These are phyloP conservation scores for Lacanobia oleracea DNA, from an alignment of 2,888 invertebrate species.

Conservation along the genomic window DNA sequence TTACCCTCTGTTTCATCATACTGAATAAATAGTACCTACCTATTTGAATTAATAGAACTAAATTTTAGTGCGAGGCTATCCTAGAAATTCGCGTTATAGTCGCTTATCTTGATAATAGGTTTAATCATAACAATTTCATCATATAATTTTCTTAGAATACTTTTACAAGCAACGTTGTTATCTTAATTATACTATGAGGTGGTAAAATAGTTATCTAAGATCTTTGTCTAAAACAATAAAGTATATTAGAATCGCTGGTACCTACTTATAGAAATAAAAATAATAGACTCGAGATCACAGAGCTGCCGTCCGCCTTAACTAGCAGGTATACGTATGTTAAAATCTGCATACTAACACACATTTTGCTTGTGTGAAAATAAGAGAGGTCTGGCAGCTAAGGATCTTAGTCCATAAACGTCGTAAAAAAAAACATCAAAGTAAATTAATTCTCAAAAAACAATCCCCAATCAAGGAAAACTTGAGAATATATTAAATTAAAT, in stretches of 20 bases:
- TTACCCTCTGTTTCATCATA: slow-evolving; percentile 25
- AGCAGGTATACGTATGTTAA: no score
- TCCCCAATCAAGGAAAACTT: neutral
- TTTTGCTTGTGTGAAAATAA: no score
- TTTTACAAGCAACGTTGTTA: slow-evolving; percentile 23
- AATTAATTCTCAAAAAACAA: no score
- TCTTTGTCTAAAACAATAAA: slow-evolving; percentile 2
- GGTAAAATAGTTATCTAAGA: slow-evolving; percentile 28
- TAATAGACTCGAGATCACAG: no score
- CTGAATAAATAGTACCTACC: no score
- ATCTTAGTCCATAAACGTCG: no score
- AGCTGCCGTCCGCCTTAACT: no score
- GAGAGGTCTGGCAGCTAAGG: no score
- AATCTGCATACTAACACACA: no score
- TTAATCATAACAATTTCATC: slow-evolving; percentile 13
- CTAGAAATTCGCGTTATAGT: slow-evolving; percentile 23
- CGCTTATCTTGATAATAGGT: slow-evolving; percentile 9
- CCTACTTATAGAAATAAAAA: no score
- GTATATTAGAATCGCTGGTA: no score
- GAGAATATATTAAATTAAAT: neutral
- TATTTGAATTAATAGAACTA: slow-evolving; percentile 7
- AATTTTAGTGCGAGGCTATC: neutral
- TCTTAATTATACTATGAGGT: slow-evolving; percentile 15
- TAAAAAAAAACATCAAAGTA: no score
- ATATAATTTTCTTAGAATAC: slow-evolving; percentile 39